These are phyloP conservation scores for Gymnogyps californianus DNA, from an alignment of 2,113 vertebrate species.

Conservation along the genomic window DNA sequence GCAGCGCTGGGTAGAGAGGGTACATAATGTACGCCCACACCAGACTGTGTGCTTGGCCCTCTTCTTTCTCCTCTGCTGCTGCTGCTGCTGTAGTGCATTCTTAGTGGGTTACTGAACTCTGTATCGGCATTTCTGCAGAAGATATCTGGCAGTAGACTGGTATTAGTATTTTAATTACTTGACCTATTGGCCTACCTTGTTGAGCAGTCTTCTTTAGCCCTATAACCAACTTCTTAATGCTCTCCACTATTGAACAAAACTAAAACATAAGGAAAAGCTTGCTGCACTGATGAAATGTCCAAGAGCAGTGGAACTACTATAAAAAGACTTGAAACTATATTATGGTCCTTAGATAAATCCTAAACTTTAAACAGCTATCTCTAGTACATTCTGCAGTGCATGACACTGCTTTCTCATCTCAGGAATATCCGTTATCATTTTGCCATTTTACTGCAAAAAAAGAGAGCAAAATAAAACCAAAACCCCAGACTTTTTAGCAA, in stretches of 20 bases:
- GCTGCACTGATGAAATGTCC: background rate
- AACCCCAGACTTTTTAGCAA: background rate
- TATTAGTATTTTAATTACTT: background rate
- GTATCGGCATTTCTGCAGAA: background rate
- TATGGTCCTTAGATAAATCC: background rate
- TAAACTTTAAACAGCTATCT: background rate
- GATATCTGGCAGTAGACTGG: background rate
- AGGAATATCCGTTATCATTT: background rate
- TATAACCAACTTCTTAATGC: background rate
- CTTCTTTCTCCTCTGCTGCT: background rate
- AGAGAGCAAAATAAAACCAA: background rate
- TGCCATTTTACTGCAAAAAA: background rate
- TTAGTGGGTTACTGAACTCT: background rate
- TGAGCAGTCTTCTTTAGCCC: background rate
- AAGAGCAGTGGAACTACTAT: background rate
- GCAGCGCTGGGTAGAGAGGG: background rate
- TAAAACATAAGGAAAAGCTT: background rate
- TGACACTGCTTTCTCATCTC: background rate
- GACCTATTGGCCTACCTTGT: background rate
- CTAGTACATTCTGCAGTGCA: background rate
- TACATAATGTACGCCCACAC: background rate
- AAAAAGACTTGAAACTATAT: background rate
- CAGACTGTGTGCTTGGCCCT: background rate
- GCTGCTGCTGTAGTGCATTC: background rate
- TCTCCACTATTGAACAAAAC: background rate